Base-by-base conservation (phyloP, 1,140 invertebrate genomes). In the Polyergus mexicanus region DNA sequence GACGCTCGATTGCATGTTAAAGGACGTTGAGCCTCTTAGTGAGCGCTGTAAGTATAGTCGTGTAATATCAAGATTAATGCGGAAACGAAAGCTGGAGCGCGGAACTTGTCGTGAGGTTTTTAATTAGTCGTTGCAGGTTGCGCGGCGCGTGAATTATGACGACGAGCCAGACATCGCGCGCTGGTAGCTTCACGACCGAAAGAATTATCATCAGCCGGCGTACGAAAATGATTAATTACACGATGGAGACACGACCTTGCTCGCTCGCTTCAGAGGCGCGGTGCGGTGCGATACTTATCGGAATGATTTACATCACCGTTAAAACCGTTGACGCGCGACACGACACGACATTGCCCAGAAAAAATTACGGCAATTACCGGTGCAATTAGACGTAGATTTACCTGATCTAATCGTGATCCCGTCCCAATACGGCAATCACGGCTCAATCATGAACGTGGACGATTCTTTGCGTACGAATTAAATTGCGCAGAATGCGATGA, bases 181-280 rank as follows among this genome's bases (percentile, higher is more conserved):
- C 76, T 76, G 87, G 85, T 84, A 86, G 84, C 81, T 68, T 69
- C 62, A 74, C 25, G 35, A 41, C n/a, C 58, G 44, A 86, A 77
- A 41, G 69, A 87, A 91, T 92, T 92, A 90, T 74, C 83, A 76
- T 80, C 81, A 71, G 74, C 77, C 66, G 41, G 56, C 35, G 68
- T 72, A 88, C 77, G 85, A 90, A 93, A 92, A 93, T 92, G 92
- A 94, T 94, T 92, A 92, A 93, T 93, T 88, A 88, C 87, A 72
- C 75, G 83, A 68, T 62, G 62, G 84, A 86, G 72, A 91, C 80
- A 84, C 85, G 91, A 91, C 91, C 91, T 93, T 92, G 90, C 90
- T 84, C 81, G 76, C 72, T 75, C 13, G 66, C 41, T 74, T 74
- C 54, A 22, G 51, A 56, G 69, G 69, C 76, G 60, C 84, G 44